Evolutionary conservation across 1,140 invertebrate genomes (phyloP), one percentile per base, ranked within the genome.

Genomic region (Gonatopus flavifemur): DNA sequence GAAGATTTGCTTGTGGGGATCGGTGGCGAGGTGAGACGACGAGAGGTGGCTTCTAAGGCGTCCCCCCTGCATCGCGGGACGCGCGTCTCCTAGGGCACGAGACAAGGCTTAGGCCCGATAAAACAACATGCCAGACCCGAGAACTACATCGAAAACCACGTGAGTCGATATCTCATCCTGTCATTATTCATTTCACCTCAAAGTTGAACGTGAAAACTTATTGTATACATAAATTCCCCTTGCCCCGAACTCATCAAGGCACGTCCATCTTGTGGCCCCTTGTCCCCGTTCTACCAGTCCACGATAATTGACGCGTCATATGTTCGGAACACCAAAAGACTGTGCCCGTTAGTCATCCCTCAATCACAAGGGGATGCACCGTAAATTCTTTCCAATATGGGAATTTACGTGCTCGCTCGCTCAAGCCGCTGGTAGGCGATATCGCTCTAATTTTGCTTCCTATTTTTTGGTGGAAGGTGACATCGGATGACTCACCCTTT

Each of bases 211-310:
- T n/a, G n/a, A n/a, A n/a, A n/a, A n/a, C n/a, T 31, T n/a, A 21
- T n/a, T 19, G 32, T 43, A 9, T 31, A 32, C 32, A 32, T 43
- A 31, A 6, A 43, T 31, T 12, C 57, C 51, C 55, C 55, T 55
- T 49, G 45, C 43, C 47, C 44, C 52, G 25, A 49, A 48, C 50
- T 56, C 66, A 31, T 44, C 55, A 39, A 42, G 43, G 36, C 49
- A 57, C 69, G 61, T 70, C 72, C 72, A 74, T 72, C 64, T 72
- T 75, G 70, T 68, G 55, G 59, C 68, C 68, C 60, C 71, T 69
- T 69, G 70, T 72, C 65, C 69, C 66, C 67, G 67, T 72, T 64
- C 57, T 58, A 51, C 55, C 50, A 55, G 40, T 19, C 43, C 35
- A 52, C 48, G 54, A 57, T 63, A 67, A 64, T 64, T 67, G 59